phyloP scores from a whole-genome alignment of 2,888 invertebrate genomes.

The Chloroclystis v-ata region DNA sequence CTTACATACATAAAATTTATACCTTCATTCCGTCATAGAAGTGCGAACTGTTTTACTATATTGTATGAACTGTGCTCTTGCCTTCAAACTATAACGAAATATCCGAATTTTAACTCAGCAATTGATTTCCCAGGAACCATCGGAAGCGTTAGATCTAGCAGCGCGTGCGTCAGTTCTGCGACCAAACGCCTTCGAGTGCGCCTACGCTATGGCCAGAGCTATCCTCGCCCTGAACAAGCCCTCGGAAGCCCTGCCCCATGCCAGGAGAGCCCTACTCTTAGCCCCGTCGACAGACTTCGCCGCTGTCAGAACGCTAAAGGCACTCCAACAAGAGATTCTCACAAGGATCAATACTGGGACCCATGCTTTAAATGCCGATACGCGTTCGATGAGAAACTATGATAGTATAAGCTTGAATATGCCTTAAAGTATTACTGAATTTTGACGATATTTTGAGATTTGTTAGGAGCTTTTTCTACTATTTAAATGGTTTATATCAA shows the following conservation, averaged over 20 bases:
- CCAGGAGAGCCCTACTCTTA: constrained; percentile 86
- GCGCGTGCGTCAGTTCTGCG: constrained; percentile 90
- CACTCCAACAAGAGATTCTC: constrained; percentile 85
- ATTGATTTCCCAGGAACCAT: constrained; percentile 80
- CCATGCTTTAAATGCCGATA: constrained; percentile 59
- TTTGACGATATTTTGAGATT: too few species aligned
- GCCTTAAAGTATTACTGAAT: constrained; percentile 43
- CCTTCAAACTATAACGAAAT: too few species aligned
- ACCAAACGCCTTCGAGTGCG: constrained; percentile 94
- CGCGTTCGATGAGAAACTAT: constrained; percentile 62
- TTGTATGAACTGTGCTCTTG: too few species aligned
- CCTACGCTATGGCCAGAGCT: constrained; percentile 93
- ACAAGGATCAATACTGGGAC: constrained; percentile 72
- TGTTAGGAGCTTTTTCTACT: too few species aligned
- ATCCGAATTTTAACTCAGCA: background rate
- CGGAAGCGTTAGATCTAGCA: constrained; percentile 92
- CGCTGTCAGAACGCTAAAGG: constrained; percentile 84
- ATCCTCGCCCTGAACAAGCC: constrained; percentile 86
- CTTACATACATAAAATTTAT: too few species aligned
- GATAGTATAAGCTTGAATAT: constrained; percentile 73
- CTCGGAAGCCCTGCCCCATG: constrained; percentile 88
- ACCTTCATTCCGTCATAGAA: too few species aligned
- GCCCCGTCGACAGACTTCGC: constrained; percentile 85
- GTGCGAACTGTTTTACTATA: too few species aligned
- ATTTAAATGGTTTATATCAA: too few species aligned